These are phyloP conservation scores for Pecten maximus DNA, from an alignment of 2,888 invertebrate genomes.

Conservation along the genomic window DNA sequence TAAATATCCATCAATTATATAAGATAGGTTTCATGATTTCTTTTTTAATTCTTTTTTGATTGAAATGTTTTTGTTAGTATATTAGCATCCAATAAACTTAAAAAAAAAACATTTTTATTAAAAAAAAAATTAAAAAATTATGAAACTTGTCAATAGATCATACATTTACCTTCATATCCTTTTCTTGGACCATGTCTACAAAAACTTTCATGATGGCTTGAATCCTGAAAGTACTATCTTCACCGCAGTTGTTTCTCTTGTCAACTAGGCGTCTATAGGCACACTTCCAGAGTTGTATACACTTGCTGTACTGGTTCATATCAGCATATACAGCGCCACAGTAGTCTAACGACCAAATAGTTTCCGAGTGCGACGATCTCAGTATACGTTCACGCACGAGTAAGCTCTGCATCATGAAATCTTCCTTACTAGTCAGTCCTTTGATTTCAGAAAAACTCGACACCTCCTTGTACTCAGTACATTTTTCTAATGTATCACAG, in stretches of 20 bases:
- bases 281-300: conserved; percentile 20
- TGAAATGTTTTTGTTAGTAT: too few species aligned
- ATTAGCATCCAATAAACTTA: too few species aligned
- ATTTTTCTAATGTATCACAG: neutral
- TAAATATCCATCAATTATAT: too few species aligned
- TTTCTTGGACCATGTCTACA: neutral
- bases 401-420: neutral
- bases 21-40: too few species aligned
- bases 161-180: neutral
- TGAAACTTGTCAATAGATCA: too few species aligned
- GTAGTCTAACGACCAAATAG: neutral
- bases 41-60: too few species aligned
- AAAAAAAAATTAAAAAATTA: too few species aligned
- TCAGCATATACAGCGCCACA: neutral
- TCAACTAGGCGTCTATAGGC: neutral
- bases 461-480: neutral
- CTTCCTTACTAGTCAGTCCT: neutral
- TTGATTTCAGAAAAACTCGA: neutral
- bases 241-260: neutral
- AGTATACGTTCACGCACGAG: neutral
- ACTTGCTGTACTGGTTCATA: neutral
- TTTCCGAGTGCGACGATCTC: neutral
- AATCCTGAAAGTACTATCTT: neutral
- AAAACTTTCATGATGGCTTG: conserved; percentile 30
- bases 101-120: too few species aligned